Conservation (phyloP, 2,113 vertebrate species). For the Corvus cornix region DNA sequence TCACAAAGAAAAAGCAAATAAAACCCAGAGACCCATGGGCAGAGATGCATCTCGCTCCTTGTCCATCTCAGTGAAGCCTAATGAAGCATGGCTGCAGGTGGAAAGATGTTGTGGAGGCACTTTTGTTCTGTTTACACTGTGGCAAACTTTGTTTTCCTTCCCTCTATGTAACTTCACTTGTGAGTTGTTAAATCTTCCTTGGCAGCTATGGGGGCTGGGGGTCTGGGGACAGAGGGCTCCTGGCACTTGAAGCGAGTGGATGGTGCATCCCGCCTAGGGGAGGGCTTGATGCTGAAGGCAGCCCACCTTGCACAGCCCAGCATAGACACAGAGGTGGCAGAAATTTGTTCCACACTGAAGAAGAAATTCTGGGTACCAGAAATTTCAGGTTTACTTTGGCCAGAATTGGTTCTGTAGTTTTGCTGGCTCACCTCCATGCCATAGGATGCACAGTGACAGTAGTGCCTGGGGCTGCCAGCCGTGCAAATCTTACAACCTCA, state of each 20-base stretch:
- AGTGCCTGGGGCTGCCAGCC: neutral
- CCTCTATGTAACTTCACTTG: neutral
- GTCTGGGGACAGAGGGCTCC: neutral
- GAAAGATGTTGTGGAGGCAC: neutral
- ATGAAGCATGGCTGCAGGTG: neutral
- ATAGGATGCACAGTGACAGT: neutral
- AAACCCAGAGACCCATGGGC: neutral
- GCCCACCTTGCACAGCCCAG: neutral
- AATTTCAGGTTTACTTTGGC: neutral
- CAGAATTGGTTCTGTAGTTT: neutral
- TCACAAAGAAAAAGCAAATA: neutral
- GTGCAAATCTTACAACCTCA: neutral
- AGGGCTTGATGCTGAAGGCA: neutral
- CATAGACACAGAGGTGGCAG: neutral
- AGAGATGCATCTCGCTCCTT: neutral
- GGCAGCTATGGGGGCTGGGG: neutral
- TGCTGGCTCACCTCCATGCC: neutral
- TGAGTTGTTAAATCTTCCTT: neutral
- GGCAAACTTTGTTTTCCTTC: neutral
- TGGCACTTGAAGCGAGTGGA: too few relatives aligned
- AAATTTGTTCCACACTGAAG: neutral
- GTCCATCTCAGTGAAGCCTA: neutral
- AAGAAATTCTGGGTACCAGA: neutral
- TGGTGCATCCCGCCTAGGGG: fast-evolving
- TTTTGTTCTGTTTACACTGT: neutral